These are phyloP conservation scores for Antechinus flavipes DNA, from an alignment of 2,113 vertebrate genomes.

Conservation along the genomic window DNA sequence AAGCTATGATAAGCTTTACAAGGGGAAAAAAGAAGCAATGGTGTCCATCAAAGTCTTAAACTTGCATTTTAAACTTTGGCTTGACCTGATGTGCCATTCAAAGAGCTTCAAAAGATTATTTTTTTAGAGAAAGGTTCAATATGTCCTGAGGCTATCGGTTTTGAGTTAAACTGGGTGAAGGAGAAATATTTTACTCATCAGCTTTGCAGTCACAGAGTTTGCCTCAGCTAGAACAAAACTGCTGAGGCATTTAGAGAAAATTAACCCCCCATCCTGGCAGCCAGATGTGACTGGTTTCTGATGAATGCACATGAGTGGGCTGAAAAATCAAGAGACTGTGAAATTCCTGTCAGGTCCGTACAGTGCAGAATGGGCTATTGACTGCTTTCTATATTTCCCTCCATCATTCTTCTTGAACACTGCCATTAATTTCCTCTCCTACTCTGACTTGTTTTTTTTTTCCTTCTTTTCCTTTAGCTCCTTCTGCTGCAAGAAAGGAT, in stretches of 20 bases:
- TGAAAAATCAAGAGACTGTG: constrained; percentile 99
- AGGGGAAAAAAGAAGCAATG: constrained; percentile 84
- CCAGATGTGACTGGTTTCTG: constrained; percentile 99
- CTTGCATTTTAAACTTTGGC: constrained; percentile 96
- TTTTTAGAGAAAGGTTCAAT: constrained; percentile 93
- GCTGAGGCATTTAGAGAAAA: constrained; percentile 99
- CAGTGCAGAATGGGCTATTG: constrained; percentile 99
- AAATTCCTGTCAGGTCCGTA: constrained; percentile 99
- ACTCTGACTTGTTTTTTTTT: constrained; percentile 91
- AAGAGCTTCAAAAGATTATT: constrained; percentile 95
- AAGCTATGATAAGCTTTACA: constrained; percentile 95
- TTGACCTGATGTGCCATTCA: constrained; percentile 97
- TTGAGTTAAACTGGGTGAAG: constrained; percentile 99
- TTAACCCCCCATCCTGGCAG: constrained; percentile 99
- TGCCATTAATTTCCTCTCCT: constrained; percentile 99
- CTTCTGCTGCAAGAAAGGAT: constrained; percentile 91
- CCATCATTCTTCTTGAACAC: constrained; percentile 99
- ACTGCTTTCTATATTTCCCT: constrained; percentile 99
- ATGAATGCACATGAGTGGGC: constrained; percentile 99
- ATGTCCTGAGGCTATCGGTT: constrained; percentile 99
- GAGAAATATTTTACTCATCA: constrained; percentile 99
- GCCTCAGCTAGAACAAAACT: constrained; percentile 99
- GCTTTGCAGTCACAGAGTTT: constrained; percentile 99
- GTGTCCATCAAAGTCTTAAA: constrained; percentile 96
- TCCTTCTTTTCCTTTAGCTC: constrained; percentile 89